These are phyloP conservation scores for Chrysogorgia sp. DNA, from an alignment of 92 coral and sea anemone species.

Conservation along the genomic window DNA sequence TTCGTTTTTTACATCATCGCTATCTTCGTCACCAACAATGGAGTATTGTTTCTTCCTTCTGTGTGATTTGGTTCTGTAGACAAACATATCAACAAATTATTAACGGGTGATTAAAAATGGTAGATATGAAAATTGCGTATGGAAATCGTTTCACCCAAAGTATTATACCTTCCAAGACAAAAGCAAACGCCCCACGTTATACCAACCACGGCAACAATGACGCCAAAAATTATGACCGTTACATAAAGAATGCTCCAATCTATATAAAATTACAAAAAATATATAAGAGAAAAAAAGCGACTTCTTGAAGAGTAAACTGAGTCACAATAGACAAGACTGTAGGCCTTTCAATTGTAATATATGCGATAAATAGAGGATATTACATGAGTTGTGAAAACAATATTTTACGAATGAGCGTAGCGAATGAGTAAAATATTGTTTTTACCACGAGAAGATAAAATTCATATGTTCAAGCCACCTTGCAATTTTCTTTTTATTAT, in stretches of 20 bases:
- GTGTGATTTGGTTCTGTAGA: slow-evolving; percentile 15
- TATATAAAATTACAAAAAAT: slow-evolving; percentile 34
- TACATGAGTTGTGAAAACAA: no score
- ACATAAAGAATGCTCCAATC: slow-evolving; percentile 98
- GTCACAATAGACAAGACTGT: no score
- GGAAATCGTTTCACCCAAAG: neutral
- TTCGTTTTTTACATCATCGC: slow-evolving; percentile 86
- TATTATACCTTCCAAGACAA: slow-evolving; percentile 92
- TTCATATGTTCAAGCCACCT: no score
- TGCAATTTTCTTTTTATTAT: no score
- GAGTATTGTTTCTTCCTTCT: slow-evolving; percentile 69
- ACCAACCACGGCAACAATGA: slow-evolving; percentile 95
- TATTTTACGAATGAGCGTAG: no score
- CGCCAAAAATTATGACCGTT: slow-evolving; percentile 91
- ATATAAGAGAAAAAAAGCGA: neutral
- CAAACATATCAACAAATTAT: neutral
- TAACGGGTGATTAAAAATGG: no score
- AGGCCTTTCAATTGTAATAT: no score
- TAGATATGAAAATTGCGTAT: neutral
- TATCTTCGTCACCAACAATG: slow-evolving; percentile 81
- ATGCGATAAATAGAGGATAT: no score
- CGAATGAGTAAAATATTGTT: no score
- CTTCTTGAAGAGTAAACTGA: no score
- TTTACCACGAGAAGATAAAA: no score
- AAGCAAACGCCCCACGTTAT: slow-evolving; percentile 92